Conservation (phyloP, 2,797 vertebrate genomes). For the Corythornis leucogaster region DNA sequence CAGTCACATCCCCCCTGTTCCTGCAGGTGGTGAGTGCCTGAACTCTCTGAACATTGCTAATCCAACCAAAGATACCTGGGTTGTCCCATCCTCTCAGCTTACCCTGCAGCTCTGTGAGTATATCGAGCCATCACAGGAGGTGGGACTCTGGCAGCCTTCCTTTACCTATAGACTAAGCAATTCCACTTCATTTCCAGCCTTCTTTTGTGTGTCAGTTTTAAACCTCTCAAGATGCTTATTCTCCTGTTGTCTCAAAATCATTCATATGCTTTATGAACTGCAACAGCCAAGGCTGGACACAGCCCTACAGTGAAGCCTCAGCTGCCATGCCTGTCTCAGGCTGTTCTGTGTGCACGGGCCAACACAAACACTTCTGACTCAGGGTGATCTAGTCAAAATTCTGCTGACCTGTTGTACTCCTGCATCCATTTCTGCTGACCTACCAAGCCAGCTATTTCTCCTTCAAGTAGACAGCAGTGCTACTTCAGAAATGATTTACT, state of each 20-base stretch:
- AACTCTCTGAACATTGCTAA: not conserved
- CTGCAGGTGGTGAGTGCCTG: not conserved
- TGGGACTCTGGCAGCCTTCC: not conserved
- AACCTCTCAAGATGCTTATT: not conserved
- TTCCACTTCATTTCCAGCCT: not conserved
- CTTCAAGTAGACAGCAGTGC: slow-evolving; percentile 19
- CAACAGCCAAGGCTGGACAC: not conserved
- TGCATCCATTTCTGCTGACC: not conserved
- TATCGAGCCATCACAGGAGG: not conserved
- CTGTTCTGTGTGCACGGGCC: not conserved
- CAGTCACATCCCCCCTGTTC: not conserved
- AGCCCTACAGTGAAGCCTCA: not conserved
- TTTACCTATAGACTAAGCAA: not conserved
- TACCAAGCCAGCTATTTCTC: slow-evolving; percentile 2
- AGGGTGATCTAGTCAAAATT: not conserved
- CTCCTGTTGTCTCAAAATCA: not conserved
- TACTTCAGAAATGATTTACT: slow-evolving; percentile 14
- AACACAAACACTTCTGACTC: not conserved
- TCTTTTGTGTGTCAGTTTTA: not conserved
- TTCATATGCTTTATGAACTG: not conserved
- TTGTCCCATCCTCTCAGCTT: not conserved
- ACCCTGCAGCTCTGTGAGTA: not conserved
- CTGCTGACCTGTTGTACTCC: not conserved
- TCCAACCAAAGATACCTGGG: not conserved
- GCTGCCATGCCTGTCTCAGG: not conserved